These are phyloP conservation scores for Leguminivora glycinivorella DNA, from an alignment of 1,140 invertebrate species.

Conservation along the genomic window DNA sequence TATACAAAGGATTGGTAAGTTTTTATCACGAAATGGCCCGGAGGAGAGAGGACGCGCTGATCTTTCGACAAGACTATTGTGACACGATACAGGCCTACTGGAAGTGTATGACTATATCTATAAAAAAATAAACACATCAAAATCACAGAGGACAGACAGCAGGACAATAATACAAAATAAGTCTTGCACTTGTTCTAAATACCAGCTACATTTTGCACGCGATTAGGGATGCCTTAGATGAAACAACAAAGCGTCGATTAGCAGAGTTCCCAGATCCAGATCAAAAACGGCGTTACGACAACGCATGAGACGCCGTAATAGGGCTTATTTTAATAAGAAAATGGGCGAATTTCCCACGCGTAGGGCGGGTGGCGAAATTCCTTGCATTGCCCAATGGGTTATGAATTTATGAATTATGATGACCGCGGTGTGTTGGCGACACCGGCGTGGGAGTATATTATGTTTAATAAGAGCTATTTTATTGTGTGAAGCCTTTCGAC, in stretches of 20 bases:
- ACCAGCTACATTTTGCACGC: background rate
- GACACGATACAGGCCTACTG: too few relatives aligned
- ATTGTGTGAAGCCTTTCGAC: background rate
- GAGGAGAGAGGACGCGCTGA: too few relatives aligned
- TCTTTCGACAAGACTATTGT: too few relatives aligned
- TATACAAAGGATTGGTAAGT: too few relatives aligned
- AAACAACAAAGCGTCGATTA: slow-evolving; percentile 22
- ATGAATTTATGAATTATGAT: slow-evolving; percentile 12
- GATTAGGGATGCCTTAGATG: background rate
- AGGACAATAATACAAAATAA: background rate
- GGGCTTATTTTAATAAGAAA: slow-evolving; percentile 1
- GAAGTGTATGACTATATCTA: too few relatives aligned
- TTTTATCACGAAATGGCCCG: too few relatives aligned
- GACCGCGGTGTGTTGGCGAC: slow-evolving; percentile 9
- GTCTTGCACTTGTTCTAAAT: background rate
- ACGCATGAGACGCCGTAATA: slow-evolving; percentile 14
- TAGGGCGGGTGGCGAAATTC: slow-evolving; percentile 20
- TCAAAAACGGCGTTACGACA: slow-evolving; percentile 18
- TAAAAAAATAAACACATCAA: too few relatives aligned
- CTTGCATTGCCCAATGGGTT: slow-evolving; percentile 15
- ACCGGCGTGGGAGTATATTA: slow-evolving; percentile 8
- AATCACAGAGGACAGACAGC: too few relatives aligned
- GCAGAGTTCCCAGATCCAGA: background rate
- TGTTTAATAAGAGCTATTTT: slow-evolving; percentile 1
- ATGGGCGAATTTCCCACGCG: slow-evolving; percentile 22